Conservation (phyloP, 2,797 vertebrate genomes). For the Botia almorhae region DNA sequence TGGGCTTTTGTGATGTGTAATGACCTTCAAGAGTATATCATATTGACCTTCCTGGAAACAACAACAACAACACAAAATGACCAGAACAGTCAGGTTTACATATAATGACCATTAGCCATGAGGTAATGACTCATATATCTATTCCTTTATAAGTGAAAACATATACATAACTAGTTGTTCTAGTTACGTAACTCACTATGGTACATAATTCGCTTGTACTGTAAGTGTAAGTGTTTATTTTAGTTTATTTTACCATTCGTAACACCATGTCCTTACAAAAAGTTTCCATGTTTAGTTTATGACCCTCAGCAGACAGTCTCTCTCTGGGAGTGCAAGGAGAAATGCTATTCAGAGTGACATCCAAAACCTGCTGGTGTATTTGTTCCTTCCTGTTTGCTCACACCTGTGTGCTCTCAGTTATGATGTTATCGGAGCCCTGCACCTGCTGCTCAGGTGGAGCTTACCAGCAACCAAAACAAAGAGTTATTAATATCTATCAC, state of each 20-base stretch:
- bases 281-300: constrained; percentile 35
- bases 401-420: constrained; percentile 77
- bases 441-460: constrained; percentile 79
- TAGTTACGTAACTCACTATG: neutral
- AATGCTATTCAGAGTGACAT: constrained; percentile 56
- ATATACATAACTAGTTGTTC: neutral
- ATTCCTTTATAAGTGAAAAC: neutral
- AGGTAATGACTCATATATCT: no score
- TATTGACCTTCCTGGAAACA: no score
- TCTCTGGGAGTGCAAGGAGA: constrained; percentile 50
- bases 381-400: constrained; percentile 69
- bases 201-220: neutral
- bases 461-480: constrained; percentile 77
- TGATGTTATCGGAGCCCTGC: constrained; percentile 81
- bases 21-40: no score
- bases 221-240: neutral
- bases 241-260: constrained; percentile 55
- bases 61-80: no score
- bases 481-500: constrained; percentile 63
- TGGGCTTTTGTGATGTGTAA: no score
- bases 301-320: constrained; percentile 40
- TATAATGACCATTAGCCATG: no score
- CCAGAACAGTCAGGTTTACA: no score
- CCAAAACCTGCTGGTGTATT: constrained; percentile 53
- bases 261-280: constrained; percentile 12